These are phyloP conservation scores for Hydropotes inermis DNA, from an alignment of 2,113 vertebrate genomes.

Conservation along the genomic window DNA sequence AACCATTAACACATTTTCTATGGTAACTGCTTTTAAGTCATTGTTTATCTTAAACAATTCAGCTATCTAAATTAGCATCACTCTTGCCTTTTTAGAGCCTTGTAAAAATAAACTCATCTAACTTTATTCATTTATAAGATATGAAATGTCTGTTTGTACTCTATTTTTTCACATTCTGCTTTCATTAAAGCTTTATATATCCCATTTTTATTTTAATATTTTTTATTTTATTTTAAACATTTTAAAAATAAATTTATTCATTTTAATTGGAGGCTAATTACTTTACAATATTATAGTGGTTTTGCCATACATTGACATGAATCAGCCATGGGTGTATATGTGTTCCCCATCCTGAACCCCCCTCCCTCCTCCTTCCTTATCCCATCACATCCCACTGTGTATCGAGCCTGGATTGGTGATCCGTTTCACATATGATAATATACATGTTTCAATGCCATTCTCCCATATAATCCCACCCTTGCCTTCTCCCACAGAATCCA, in stretches of 20 bases:
- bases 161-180: background rate
- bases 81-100: background rate
- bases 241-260: background rate
- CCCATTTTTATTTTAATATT: background rate
- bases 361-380: no score
- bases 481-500: no score
- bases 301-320: no score
- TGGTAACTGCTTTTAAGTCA: background rate
- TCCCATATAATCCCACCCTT: no score
- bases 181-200: background rate
- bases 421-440: no score
- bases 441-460: no score
- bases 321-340: accelerated
- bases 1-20: background rate
- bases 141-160: background rate
- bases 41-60: background rate
- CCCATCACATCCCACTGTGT: no score
- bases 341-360: no score
- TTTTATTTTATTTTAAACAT: background rate
- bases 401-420: no score
- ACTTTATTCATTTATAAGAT: background rate
- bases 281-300: background rate
- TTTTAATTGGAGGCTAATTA: background rate
- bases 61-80: background rate
- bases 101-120: background rate